Percentiles rank a stretch among this genome's conserved stretches.
phyloP scores from a whole-genome alignment of 2,113 vertebrate genomes.

The Gadus macrocephalus region DNA sequence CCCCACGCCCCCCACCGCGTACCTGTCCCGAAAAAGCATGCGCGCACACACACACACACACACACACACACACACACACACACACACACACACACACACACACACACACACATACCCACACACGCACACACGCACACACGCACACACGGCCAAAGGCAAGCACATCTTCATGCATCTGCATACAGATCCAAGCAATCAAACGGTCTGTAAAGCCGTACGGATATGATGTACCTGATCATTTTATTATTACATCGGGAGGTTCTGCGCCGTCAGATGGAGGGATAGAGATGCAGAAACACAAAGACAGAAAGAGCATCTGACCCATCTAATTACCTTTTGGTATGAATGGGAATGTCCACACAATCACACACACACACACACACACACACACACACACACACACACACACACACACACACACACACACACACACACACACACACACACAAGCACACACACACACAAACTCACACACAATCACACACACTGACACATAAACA shows the following conservation, averaged over 20 bases:
- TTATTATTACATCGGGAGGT: background rate
- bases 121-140: background rate
- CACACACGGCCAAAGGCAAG: background rate
- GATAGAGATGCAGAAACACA: no score
- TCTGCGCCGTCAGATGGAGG: background rate
- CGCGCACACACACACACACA: slow-evolving; percentile 17
- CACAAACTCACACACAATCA: no score
- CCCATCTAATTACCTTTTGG: no score
- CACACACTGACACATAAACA: no score
- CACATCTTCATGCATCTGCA: background rate
- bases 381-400: no score
- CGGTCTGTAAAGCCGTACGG: no score
- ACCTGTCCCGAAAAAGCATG: slow-evolving; percentile 30
- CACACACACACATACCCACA: background rate
- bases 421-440: no score
- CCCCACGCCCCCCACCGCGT: slow-evolving; percentile 30
- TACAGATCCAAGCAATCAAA: background rate
- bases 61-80: slow-evolving; percentile 20
- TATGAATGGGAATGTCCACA: no score
- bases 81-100: slow-evolving; percentile 15
- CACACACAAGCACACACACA: no score
- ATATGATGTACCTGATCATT: background rate
- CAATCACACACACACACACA: no score
- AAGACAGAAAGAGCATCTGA: no score
- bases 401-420: no score